phyloP scores from a whole-genome alignment of 1,140 invertebrate species.

The Drosophila tani region DNA sequence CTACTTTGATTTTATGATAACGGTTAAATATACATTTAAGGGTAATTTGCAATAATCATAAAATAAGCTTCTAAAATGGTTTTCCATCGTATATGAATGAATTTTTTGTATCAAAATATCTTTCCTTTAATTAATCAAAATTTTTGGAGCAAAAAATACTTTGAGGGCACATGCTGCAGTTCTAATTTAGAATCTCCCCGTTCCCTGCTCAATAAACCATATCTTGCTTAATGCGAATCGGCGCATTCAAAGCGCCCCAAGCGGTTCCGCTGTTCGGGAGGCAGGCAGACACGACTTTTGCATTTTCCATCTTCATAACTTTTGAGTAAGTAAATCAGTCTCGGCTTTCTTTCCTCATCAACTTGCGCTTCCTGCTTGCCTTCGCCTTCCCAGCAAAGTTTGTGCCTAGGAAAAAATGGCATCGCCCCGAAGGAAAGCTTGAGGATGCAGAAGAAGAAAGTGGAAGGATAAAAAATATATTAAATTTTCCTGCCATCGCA shows the following conservation, averaged over 20 bases:
- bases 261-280: constrained; percentile 5
- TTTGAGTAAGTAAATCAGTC: constrained; percentile 64
- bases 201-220: not conserved
- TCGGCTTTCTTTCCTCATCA: constrained; percentile 30
- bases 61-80: too few species aligned
- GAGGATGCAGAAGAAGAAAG: constrained; percentile 16
- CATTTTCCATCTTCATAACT: constrained; percentile 79
- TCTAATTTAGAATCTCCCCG: not conserved
- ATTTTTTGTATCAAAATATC: too few species aligned
- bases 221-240: constrained; percentile 4
- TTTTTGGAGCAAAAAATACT: too few species aligned
- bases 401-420: constrained; percentile 41
- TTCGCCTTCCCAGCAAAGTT: constrained; percentile 22
- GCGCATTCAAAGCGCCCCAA: constrained; percentile 17
- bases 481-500: constrained; percentile 57
- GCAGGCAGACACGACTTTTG: constrained; percentile 76
- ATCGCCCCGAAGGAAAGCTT: constrained; percentile 17
- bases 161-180: not conserved
- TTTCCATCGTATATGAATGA: too few species aligned
- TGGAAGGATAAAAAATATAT: constrained; percentile 38
- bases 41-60: not conserved
- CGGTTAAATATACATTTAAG: too few species aligned
- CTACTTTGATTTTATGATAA: too few species aligned
- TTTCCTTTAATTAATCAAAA: too few species aligned
- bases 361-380: constrained; percentile 6